Conservation (phyloP, 2,888 invertebrate genomes). For the Trissonchulus latispiculum region DNA sequence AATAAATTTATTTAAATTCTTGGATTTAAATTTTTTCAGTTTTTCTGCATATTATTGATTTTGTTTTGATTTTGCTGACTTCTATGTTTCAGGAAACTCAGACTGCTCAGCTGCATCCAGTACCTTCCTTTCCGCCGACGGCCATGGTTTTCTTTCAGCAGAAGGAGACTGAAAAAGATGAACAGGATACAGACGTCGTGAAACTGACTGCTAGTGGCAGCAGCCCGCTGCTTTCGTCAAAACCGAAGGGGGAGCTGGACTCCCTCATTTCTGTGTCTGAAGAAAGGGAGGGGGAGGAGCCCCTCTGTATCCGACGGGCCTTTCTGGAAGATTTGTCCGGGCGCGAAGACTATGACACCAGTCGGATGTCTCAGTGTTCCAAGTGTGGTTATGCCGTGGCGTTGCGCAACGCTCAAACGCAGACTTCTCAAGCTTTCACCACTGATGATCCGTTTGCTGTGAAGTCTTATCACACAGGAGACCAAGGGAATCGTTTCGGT, state of each 20-base stretch:
- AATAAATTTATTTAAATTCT: no score
- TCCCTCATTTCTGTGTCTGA: not conserved
- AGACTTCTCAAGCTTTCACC: no score
- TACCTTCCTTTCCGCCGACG: conserved; percentile 14
- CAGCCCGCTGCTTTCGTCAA: not conserved
- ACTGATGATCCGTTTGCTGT: no score
- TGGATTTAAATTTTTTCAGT: no score
- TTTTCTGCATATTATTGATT: no score
- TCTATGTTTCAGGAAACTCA: no score
- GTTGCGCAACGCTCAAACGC: not conserved
- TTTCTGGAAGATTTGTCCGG: not conserved
- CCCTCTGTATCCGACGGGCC: not conserved
- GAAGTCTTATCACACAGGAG: no score
- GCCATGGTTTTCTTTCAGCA: conserved; percentile 16
- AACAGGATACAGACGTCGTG: not conserved
- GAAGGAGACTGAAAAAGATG: not conserved
- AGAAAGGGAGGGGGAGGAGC: not conserved
- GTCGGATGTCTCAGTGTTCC: not conserved
- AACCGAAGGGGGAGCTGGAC: not conserved
- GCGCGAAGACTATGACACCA: not conserved
- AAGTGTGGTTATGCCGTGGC: conserved; percentile 6
- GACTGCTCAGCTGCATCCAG: not conserved
- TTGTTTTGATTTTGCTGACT: no score
- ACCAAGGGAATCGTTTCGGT: no score
- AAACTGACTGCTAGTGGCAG: not conserved